phyloP scores from a whole-genome alignment of 2,888 invertebrate genomes.

The Chouioia cunea region DNA sequence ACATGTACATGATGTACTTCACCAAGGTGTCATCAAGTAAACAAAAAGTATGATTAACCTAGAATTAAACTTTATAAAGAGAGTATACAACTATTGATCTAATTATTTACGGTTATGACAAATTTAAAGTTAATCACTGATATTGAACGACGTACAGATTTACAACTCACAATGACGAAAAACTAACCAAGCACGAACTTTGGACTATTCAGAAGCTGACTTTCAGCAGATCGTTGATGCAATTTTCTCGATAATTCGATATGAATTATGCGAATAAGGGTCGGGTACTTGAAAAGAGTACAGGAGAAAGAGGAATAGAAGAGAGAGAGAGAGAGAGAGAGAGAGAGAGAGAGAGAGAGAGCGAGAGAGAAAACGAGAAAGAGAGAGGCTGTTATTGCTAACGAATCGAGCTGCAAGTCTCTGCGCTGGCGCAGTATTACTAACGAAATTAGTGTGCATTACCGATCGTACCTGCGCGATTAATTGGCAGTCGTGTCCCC shows the following conservation, averaged over 20 bases:
- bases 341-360: not conserved
- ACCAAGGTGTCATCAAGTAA: slow-evolving; percentile 47
- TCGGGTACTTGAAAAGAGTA: slow-evolving; percentile 23
- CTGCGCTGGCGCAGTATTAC: slow-evolving; percentile 43
- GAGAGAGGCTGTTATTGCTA: slow-evolving; percentile 44
- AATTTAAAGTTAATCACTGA: too few relatives aligned
- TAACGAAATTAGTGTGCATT: slow-evolving; percentile 51
- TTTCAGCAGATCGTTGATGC: slow-evolving; percentile 39
- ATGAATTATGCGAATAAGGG: slow-evolving; percentile 44
- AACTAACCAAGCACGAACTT: slow-evolving; percentile 21
- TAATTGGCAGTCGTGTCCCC: slow-evolving; percentile 43
- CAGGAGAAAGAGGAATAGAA: not conserved
- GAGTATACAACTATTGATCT: too few relatives aligned
- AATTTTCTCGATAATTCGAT: slow-evolving; percentile 42
- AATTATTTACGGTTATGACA: too few relatives aligned
- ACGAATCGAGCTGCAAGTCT: slow-evolving; percentile 48
- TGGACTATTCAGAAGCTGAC: slow-evolving; percentile 40
- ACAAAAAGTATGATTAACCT: not conserved
- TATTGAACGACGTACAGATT: too few relatives aligned
- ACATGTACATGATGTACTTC: too few relatives aligned
- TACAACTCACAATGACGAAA: too few relatives aligned
- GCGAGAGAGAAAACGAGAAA: not conserved
- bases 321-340: not conserved
- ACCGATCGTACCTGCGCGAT: slow-evolving; percentile 49
- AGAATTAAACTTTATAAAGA: too few relatives aligned